A percentile compares a stretch with the other conserved stretches of the same genome.
These are phyloP conservation scores for Hapalemur alaotrensis DNA, from an alignment of 2,797 vertebrate genomes.

Conservation along the genomic window DNA sequence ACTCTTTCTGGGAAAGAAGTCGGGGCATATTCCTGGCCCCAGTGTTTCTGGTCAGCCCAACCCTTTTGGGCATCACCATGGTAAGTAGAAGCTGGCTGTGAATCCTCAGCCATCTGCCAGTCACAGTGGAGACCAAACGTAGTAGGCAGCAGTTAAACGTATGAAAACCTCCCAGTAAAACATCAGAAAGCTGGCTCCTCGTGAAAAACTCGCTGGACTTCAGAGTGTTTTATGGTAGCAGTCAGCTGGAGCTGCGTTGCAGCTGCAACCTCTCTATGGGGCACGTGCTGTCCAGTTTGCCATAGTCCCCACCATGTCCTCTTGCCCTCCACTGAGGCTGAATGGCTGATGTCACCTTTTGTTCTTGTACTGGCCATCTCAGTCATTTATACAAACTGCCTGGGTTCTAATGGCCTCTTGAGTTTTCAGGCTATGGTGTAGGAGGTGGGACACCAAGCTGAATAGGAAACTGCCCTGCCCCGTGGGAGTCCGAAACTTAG, in stretches of 20 bases:
- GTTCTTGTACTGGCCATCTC: accelerated
- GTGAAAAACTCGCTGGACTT: neutral
- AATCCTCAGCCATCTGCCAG: neutral
- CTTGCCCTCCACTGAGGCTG: no score
- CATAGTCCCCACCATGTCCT: neutral
- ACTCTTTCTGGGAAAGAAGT: constrained; percentile 97
- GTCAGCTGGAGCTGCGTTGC: neutral
- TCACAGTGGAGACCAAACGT: neutral
- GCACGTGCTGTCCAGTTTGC: accelerated
- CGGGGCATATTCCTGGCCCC: constrained; percentile 82
- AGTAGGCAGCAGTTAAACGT: neutral
- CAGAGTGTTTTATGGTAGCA: neutral
- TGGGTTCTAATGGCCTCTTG: neutral
- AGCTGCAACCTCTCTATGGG: neutral
- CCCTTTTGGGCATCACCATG: constrained; percentile 95
- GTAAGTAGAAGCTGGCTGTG: constrained; percentile 83
- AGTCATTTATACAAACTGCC: neutral
- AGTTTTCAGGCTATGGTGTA: neutral
- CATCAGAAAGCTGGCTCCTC: neutral
- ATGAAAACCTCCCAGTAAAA: neutral
- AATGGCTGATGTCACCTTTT: neutral
- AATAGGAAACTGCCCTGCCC: neutral
- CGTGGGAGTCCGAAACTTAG: accelerated
- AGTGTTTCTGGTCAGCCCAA: constrained; percentile 92
- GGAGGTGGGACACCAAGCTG: neutral